These are phyloP conservation scores for Atherinomorus stipes DNA, from an alignment of 2,113 vertebrate genomes.

Conservation along the genomic window DNA sequence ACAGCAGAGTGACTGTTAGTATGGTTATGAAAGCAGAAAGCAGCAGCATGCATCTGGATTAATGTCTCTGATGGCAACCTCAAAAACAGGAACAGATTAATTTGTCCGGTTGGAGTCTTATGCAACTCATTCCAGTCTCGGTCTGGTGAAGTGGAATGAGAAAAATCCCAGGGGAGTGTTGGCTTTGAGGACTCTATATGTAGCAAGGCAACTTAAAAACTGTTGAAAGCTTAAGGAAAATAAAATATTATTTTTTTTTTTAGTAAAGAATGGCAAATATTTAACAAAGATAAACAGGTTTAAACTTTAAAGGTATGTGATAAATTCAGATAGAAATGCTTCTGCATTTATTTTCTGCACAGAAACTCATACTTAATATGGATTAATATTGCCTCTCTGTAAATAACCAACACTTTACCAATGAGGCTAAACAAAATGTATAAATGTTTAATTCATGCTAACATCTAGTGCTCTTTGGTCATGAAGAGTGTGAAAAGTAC, in stretches of 20 bases:
- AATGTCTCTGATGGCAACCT: constrained; percentile 65
- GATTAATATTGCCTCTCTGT: too few species aligned
- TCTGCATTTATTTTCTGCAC: too few species aligned
- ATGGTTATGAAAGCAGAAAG: constrained; percentile 61
- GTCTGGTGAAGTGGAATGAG: constrained; percentile 61
- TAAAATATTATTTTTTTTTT: constrained; percentile 8
- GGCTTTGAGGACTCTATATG: constrained; percentile 47
- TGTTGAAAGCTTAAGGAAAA: constrained; percentile 5
- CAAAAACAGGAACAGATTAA: constrained; percentile 75
- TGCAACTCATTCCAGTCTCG: constrained; percentile 56
- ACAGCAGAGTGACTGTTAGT: constrained; percentile 53
- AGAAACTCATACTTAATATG: too few species aligned
- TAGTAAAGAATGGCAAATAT: too few species aligned
- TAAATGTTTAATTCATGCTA: constrained; percentile 5
- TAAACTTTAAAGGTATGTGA: too few species aligned
- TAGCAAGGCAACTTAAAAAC: constrained; percentile 7
- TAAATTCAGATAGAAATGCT: too few species aligned
- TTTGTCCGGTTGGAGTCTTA: constrained; percentile 71
- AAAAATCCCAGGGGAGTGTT: constrained; percentile 26
- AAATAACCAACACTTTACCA: too few species aligned
- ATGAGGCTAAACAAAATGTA: neutral
- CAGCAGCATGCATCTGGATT: constrained; percentile 72
- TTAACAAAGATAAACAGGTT: too few species aligned
- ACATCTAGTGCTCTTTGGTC: constrained; percentile 12
- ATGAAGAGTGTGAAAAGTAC: neutral